A percentile compares a stretch with the other conserved stretches of the same genome.
Conservation (phyloP, 1,140 invertebrate genomes). For the Drosophila neocordata region DNA sequence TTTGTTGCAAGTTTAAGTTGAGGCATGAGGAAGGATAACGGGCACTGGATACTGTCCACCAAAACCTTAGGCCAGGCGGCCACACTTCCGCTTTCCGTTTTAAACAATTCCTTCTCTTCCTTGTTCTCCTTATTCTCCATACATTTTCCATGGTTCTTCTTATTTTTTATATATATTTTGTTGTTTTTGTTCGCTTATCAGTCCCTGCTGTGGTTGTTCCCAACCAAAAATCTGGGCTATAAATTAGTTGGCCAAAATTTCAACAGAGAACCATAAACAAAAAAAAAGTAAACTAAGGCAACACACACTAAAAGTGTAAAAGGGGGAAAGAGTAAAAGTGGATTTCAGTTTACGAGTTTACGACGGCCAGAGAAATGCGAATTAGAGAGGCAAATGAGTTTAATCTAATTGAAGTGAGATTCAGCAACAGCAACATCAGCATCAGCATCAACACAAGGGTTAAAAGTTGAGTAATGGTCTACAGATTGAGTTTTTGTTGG, state of each 20-base stretch:
- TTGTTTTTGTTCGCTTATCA: constrained; percentile 15
- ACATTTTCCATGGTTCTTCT: no score
- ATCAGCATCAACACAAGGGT: constrained; percentile 22
- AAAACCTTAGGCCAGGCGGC: constrained; percentile 1
- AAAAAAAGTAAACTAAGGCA: not conserved
- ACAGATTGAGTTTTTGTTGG: constrained; percentile 34
- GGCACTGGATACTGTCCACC: constrained; percentile 1
- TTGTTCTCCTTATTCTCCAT: not conserved
- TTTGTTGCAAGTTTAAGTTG: constrained; percentile 63
- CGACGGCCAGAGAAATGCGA: constrained; percentile 33
- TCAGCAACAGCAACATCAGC: not conserved
- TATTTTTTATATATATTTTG: constrained; percentile 6
- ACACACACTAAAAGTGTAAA: not conserved
- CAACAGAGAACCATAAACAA: constrained; percentile 40
- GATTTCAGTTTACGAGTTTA: constrained; percentile 16
- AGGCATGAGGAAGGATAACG: not conserved
- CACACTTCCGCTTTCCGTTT: constrained; percentile 51
- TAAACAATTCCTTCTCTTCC: constrained; percentile 46
- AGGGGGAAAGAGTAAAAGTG: not conserved
- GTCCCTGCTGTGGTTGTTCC: constrained; percentile 25
- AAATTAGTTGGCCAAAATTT: constrained; percentile 69
- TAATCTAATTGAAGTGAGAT: constrained; percentile 71
- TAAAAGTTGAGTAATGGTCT: constrained; percentile 26
- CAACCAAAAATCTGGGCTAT: constrained; percentile 60
- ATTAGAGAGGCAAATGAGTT: constrained; percentile 53